Base-by-base conservation (phyloP, 2,797 vertebrate species). In the Chelon labrosus region DNA sequence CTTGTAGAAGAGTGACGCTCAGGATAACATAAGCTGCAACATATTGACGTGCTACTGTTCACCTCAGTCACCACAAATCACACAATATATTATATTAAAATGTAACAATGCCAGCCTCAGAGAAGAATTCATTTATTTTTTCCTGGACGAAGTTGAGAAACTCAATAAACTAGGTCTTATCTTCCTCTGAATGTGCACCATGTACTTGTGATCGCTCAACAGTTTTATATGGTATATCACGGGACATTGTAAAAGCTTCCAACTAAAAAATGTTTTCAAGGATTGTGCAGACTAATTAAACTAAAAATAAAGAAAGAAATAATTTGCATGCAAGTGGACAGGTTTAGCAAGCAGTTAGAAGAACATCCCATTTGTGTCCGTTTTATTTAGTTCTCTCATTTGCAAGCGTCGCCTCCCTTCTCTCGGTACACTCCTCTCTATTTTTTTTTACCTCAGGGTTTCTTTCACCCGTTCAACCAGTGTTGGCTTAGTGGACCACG, bases 391-490 rank as follows among this genome's bases (percentile, higher is more conserved):
- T 16, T 14, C 13, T 16, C 42, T 16, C 5, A 44, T 44, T 44
- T 16, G 42, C 4, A 12, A 1, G 12, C 0, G 12, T 12, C 4
- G n/a, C 39, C 57, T 69, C 20, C 25, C 7, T 65, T 17, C 13
- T 5, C 13, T 3, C 7, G 46, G 5, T 63, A 13, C 9, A 44
- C 31, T 66, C 19, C 16, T 38, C 9, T 54, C 11, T 59, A 35
- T 35, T 57, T 31, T 31, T 31, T 31, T 88, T 89, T 93, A 95
- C 94, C 93, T 93, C 16, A 93, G 14, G 3, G 67, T 87, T 31
- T 92, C 84, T 54, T 83, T 88, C 53, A 91, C 4, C 8, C 31
- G 84, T 10, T 93, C 74, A 2, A 31, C 70, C 50, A 90, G 16
- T 6, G 84, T 70, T 10, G 85, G 88, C 66, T 80, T 76, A 4